Evolutionary conservation across 2,888 invertebrate genomes (phyloP), one percentile per base, ranked within the genome.

Genomic region (Hypsopygia costalis): DNA sequence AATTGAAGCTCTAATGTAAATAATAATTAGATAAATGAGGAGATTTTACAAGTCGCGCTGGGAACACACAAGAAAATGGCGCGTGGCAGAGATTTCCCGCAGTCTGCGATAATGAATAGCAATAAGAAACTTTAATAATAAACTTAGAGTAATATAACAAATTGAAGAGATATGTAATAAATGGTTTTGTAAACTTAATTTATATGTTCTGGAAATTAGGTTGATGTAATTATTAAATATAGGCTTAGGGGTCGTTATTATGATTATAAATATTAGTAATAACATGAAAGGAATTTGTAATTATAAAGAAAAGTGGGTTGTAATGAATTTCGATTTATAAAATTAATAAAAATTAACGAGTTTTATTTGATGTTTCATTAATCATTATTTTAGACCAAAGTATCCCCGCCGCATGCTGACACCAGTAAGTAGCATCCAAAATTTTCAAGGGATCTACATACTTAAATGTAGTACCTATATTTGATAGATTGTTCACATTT

Each of bases 301-400:
- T 68, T 83, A 85, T 82, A 78, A 71, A 60, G 75, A 76, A 74
- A 69, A 66, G 69, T 66, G 69, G 73, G 80, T 76, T 86, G 83
- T 86, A 83, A 83, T 85, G 80, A 86, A 81, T 83, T 87, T 86
- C 85, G 72, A 87, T 87, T 87, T 87, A 86, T 86, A 86, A 86
- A 86, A 83, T 81, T 80, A 86, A 86, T 87, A 87, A 87, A 82
- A 86, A 85, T 83, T 85, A 79, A 85, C 75, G 86, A 86, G 86
- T 87, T 87, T 86, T 79, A 83, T 50, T 27, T 53, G 52, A 52
- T 64, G 70, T 66, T 52, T 62, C 70, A 67, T 51, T 46, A 11
- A 6, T 3, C 16, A 16, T 16, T 16, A 4, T 16, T 3, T 4
- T 16, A n/a, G n/a, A n/a, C n/a, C n/a, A n/a, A n/a, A n/a, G n/a